These are phyloP conservation scores for Ciconia nigra DNA, from an alignment of 2,797 vertebrate genomes.

Conservation along the genomic window DNA sequence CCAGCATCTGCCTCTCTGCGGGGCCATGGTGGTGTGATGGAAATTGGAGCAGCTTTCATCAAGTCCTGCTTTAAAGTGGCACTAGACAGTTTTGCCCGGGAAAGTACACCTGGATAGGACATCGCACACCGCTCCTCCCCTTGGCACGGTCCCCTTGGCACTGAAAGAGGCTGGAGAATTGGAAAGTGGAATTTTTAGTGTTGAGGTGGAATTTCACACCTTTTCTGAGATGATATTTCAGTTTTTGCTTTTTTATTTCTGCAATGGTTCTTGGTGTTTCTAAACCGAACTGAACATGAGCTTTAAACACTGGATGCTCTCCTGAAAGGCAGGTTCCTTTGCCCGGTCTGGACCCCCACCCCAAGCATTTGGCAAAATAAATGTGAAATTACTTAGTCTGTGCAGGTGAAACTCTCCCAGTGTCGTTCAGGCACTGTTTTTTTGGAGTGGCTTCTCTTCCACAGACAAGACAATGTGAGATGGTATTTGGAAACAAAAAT, in stretches of 20 bases:
- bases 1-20: not conserved
- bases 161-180: not conserved
- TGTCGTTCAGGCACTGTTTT: not conserved
- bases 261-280: not conserved
- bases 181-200: not conserved
- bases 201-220: not conserved
- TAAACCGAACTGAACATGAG: fast-evolving
- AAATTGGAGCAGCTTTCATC: not conserved
- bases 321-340: not conserved
- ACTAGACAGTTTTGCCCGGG: not conserved
- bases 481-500: not conserved
- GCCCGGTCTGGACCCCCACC: not conserved
- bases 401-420: not conserved
- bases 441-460: not conserved
- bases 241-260: not conserved
- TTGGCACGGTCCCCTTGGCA: fast-evolving
- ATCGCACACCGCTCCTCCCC: not conserved
- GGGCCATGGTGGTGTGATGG: not conserved
- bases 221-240: not conserved
- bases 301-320: not conserved
- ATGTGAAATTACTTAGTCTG: not conserved
- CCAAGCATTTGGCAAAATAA: not conserved
- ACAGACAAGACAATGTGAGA: not conserved
- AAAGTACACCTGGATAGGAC: not conserved
- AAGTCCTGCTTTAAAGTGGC: not conserved